Evolutionary conservation across 2,797 vertebrate genomes (phyloP), one percentile per base, ranked within the genome.

Genomic region (Bovichtus diacanthus): DNA sequence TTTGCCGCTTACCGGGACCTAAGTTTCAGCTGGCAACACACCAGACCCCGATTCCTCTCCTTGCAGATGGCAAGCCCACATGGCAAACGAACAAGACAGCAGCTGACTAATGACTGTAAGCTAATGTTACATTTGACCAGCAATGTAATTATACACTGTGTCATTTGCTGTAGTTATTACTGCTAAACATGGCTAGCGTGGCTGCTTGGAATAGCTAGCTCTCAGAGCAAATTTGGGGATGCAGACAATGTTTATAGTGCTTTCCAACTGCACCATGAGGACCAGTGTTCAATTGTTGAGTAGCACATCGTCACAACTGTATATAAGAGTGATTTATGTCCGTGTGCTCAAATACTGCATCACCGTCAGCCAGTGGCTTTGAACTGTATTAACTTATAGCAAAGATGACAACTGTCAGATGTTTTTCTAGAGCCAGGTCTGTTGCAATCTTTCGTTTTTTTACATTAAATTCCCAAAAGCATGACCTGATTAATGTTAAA

Each of bases 21-120:
- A 21, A 46, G 8, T 9, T 38, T 72, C 21, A 76, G 25, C 62
- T 69, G 59, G 39, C 23, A 65, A 19, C 38, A 50, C 53, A 62
- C 3, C 61, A 60, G 8, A 31, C 13, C 36, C 7, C 0, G 2
- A 23, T n/a, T 54, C 18, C 6, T 54, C 31, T 47, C 13, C 10
- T 12, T 61, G 55, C 47, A 72, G 61, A 43, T 50, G 38, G 11
- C 15, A 13, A 70, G 46, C 50, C 54, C 64, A 80, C 76, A 77
- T 61, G 80, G 59, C 56, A 56, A 69, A 64, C 9, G 1, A 59
- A 73, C 44, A 46, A 53, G 36, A 60, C 76, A 55, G 53, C 61
- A 74, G 72, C 70, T 83, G 72, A 78, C 56, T 65, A 79, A 74
- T 72, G 58, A 50, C 59, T 44, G 49, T 41, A 56, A 67, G 36